Percentiles rank a stretch among this genome's conserved stretches.
phyloP scores from a whole-genome alignment of 2,888 invertebrate species.

The Choristoneura rosaceana region DNA sequence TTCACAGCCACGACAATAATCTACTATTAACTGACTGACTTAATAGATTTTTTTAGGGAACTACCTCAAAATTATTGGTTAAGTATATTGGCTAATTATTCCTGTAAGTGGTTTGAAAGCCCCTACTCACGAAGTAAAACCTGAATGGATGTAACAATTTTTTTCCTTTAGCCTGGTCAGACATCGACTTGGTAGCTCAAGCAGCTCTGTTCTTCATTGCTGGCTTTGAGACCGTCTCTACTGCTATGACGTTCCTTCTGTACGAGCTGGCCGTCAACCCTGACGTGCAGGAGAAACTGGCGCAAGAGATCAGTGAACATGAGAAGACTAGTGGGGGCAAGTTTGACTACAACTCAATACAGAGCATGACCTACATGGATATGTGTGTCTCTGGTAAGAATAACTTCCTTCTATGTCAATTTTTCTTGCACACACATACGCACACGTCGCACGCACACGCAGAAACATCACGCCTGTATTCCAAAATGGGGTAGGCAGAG shows the following conservation, averaged over 20 bases:
- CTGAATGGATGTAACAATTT: background rate
- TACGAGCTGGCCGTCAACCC: slow-evolving; percentile 86
- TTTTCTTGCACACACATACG: too few relatives aligned
- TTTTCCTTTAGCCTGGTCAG: slow-evolving; percentile 60
- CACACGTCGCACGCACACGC: too few relatives aligned
- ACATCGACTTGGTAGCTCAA: slow-evolving; percentile 76
- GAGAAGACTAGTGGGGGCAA: slow-evolving; percentile 69
- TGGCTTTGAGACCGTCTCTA: slow-evolving; percentile 82
- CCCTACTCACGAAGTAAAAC: too few relatives aligned
- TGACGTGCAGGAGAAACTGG: slow-evolving; percentile 83
- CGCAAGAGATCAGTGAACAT: slow-evolving; percentile 82
- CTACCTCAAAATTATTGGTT: too few relatives aligned
- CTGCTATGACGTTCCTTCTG: slow-evolving; percentile 78
- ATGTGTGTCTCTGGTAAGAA: slow-evolving; percentile 84
- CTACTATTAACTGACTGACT: too few relatives aligned
- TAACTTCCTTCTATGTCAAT: too few relatives aligned
- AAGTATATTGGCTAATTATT: too few relatives aligned
- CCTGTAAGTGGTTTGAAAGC: too few relatives aligned
- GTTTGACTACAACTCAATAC: slow-evolving; percentile 80
- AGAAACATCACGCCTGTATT: too few relatives aligned
- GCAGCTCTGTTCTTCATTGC: slow-evolving; percentile 84
- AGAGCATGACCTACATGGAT: slow-evolving; percentile 86
- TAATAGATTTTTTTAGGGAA: too few relatives aligned
- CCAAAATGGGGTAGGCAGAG: too few relatives aligned
- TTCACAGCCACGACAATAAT: too few relatives aligned